These are phyloP conservation scores for Salvelinus namaycush DNA, from an alignment of 2,113 vertebrate species.

Conservation along the genomic window DNA sequence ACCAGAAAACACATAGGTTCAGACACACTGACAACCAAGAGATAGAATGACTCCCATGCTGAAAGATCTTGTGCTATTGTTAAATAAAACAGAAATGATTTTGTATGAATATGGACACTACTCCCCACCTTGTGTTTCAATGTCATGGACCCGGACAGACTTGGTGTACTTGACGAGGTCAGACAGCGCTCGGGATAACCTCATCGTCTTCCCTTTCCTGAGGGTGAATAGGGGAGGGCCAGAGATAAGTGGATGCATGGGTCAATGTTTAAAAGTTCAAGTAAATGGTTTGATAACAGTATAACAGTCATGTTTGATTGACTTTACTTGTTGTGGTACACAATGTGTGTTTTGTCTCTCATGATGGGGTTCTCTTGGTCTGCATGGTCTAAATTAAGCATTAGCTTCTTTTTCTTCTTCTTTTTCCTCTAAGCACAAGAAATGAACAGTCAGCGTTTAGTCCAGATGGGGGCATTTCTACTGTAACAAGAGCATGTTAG, in stretches of 20 bases:
- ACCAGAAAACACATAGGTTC: conserved; percentile 5
- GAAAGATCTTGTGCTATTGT: not conserved
- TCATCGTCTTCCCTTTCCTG: conserved; percentile 91
- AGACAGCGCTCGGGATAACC: conserved; percentile 89
- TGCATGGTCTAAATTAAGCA: conserved; percentile 61
- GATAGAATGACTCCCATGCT: not conserved
- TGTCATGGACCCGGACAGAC: conserved; percentile 89
- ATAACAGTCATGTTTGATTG: not conserved
- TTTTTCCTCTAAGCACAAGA: conserved; percentile 80
- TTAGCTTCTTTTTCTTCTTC: conserved; percentile 76
- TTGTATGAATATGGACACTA: not conserved
- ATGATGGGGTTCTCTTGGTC: conserved; percentile 72
- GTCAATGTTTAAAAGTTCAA: not conserved
- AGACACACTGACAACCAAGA: not conserved
- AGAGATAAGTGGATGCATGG: not conserved
- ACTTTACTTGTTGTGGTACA: conserved; percentile 81
- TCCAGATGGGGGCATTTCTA: not conserved
- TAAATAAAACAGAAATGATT: not conserved
- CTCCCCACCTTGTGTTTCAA: conserved; percentile 85
- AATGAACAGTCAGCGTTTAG: not conserved
- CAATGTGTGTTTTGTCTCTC: conserved; percentile 72
- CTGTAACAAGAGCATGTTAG: too few species aligned
- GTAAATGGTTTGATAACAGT: not conserved
- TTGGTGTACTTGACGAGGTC: conserved; percentile 97
- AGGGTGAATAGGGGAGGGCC: not conserved